Evolutionary conservation across 2,113 vertebrate genomes (phyloP).

Genomic region (Nanger granti): DNA sequence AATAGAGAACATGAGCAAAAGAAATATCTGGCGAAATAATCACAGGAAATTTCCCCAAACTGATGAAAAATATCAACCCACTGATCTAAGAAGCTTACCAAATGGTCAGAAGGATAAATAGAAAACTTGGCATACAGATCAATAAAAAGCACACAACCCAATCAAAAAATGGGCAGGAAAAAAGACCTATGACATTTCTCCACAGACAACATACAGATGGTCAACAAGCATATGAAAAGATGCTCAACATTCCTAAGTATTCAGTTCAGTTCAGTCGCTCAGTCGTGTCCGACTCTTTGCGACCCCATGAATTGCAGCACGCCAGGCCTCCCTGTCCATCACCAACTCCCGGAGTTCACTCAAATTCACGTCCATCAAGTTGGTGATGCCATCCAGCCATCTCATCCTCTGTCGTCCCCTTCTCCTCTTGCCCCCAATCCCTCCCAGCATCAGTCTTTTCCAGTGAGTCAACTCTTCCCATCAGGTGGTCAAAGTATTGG

Average conservation of each 20-base stretch:
- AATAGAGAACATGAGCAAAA: not conserved
- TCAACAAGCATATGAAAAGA: not conserved
- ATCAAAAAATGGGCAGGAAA: not conserved
- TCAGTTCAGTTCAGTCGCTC: too few relatives aligned
- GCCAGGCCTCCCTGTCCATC: too few relatives aligned
- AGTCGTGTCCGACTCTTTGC: too few relatives aligned
- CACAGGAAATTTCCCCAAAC: not conserved
- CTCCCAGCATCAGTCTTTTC: too few relatives aligned
- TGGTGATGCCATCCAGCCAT: too few relatives aligned
- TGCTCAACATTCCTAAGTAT: not conserved
- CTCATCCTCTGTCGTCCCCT: too few relatives aligned
- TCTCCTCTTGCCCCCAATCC: too few relatives aligned
- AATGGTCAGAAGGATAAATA: not conserved
- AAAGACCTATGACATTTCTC: not conserved
- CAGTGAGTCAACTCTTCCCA: too few relatives aligned
- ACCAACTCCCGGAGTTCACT: too few relatives aligned
- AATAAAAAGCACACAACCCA: not conserved
- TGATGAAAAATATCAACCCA: not conserved
- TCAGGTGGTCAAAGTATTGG: too few relatives aligned
- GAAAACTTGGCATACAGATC: not conserved
- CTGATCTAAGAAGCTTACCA: not conserved
- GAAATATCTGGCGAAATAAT: fast-evolving
- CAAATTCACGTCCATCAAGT: too few relatives aligned
- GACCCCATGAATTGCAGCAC: too few relatives aligned
- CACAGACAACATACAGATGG: not conserved